Evolutionary conservation across 2,797 vertebrate species (phyloP), one percentile per base, ranked within the genome.

Genomic region (Chrosomus eos): DNA sequence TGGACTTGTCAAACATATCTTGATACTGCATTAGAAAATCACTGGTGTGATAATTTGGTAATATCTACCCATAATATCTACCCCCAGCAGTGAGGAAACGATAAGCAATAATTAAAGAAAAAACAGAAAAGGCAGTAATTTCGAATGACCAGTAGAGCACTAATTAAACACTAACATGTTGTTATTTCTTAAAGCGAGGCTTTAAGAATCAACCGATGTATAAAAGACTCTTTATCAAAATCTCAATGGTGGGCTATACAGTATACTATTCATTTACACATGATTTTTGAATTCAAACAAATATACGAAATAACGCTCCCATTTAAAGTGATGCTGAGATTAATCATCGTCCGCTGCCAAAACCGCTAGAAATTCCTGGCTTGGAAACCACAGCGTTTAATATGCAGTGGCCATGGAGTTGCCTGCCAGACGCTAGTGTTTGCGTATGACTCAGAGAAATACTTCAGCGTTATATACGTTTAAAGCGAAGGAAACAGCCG

Each of bases 281-380:
- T 0, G 48, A 45, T 28, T 83, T 58, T 76, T 55, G 5, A 53
- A 55, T 40, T 43, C n/a, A 68, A 67, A 40, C 73, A 76, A 83
- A 75, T 77, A 58, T 23, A 45, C 33, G 11, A 43, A 75, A 68
- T 83, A 84, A 45, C 9, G 2, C 60, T 80, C 16, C 8, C 55
- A 43, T 36, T 77, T 77, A 81, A 66, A 70, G 43, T 62, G 31
- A 77, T 36, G 14, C 28, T 58, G 23, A 60, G 51, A 80, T 80
- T 84, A 83, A 83, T 83, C 82, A 60, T 72, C 73, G 87, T 70
- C 51, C 26, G 55, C 58, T 19, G 73, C 85, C 67, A 83, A 87
- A 48, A 87, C 82, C 87, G 28, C 70, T 40, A 48, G 45, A 82
- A n/a, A 85, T 85, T 76, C 67, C 67, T 66, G 80, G 60, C 33